phyloP scores from a whole-genome alignment of 2,113 vertebrate species.

The Verasper variegatus region DNA sequence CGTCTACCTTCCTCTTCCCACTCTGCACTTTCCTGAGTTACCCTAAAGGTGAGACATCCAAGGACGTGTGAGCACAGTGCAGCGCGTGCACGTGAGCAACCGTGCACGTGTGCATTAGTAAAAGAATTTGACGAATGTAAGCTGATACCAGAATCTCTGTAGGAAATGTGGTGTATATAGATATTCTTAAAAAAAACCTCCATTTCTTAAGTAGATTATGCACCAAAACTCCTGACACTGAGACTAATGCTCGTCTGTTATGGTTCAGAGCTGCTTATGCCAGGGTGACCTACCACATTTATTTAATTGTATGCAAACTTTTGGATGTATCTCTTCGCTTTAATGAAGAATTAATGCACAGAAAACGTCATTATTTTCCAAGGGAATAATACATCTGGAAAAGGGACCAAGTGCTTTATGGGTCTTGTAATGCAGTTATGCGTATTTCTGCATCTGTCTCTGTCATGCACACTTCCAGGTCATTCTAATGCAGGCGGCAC shows the following conservation, averaged over 20 bases:
- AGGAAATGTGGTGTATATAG: not conserved
- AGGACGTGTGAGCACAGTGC: slow-evolving; percentile 18
- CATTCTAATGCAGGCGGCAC: slow-evolving; percentile 3
- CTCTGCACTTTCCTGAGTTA: slow-evolving; percentile 35
- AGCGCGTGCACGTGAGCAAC: not conserved
- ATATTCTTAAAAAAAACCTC: not conserved
- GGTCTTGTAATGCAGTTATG: slow-evolving; percentile 12
- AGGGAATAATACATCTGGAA: slow-evolving; percentile 1
- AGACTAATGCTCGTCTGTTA: too few relatives aligned
- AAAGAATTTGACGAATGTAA: not conserved
- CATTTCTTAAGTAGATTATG: not conserved
- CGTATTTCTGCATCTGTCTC: not conserved
- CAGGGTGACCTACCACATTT: not conserved
- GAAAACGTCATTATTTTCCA: not conserved
- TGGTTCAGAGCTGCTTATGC: not conserved
- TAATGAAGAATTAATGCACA: slow-evolving; percentile 6
- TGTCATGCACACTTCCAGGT: slow-evolving; percentile 23
- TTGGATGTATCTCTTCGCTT: not conserved
- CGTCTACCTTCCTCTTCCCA: slow-evolving; percentile 45
- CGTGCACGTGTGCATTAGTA: slow-evolving; percentile 4
- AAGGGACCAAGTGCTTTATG: not conserved
- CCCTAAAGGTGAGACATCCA: slow-evolving; percentile 66
- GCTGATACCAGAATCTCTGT: not conserved
- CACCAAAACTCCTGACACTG: not conserved
- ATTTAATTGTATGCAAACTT: slow-evolving; percentile 10